Percentiles rank a stretch among this genome's conserved stretches.
Conservation (phyloP, 1,140 invertebrate genomes). For the Linepithema humile region DNA sequence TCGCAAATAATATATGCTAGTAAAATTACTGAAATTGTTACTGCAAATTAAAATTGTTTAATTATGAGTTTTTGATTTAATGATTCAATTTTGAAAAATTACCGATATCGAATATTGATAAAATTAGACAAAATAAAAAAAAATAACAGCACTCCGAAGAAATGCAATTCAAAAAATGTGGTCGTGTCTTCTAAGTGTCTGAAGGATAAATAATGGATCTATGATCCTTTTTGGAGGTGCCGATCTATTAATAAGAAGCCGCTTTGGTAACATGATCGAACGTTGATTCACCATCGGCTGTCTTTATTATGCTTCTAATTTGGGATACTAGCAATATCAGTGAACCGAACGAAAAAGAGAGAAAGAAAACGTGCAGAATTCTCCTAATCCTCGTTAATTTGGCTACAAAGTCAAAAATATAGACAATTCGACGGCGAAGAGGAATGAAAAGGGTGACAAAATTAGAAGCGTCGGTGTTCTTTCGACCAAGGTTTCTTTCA, state of each 20-base stretch:
- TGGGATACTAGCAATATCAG: conserved; percentile 21
- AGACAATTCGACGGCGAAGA: background rate
- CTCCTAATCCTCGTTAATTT: conserved; percentile 30
- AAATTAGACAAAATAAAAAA: conserved; percentile 25
- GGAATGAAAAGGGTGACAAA: conserved; percentile 37
- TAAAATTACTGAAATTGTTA: background rate
- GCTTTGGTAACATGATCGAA: conserved; percentile 53
- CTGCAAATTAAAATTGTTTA: background rate
- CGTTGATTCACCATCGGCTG: conserved; percentile 46
- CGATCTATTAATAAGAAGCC: conserved; percentile 45
- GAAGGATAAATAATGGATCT: conserved; percentile 31
- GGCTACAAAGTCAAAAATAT: conserved; percentile 35
- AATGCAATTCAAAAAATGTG: conserved; percentile 4
- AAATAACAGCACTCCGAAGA: background rate
- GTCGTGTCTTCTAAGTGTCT: background rate
- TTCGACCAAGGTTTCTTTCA: background rate
- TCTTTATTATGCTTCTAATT: conserved; percentile 58
- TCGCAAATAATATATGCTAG: background rate
- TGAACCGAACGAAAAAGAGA: conserved; percentile 40
- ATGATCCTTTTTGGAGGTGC: background rate
- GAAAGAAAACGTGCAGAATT: conserved; percentile 9
- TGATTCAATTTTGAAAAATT: background rate
- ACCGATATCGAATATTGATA: background rate
- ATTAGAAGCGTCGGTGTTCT: conserved; percentile 60
- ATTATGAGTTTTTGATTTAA: background rate